Base-by-base conservation (phyloP, 2,888 invertebrate species). In the Agonopterix arenella region DNA sequence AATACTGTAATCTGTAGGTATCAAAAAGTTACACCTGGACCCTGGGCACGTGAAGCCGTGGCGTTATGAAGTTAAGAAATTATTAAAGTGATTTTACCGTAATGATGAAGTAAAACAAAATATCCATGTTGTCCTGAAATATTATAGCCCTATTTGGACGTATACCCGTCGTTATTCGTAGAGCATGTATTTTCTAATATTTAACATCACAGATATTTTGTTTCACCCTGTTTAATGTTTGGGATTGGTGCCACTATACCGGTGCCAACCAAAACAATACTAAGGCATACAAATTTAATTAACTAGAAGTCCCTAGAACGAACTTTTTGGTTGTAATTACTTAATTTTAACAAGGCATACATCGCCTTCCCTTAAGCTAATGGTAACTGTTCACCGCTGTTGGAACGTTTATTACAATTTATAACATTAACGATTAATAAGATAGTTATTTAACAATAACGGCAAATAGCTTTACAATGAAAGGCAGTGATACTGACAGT, bases 341-440 rank as follows among this genome's bases (percentile, higher is more conserved):
- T 85, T 85, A 88, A 72, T 73, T 76, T 75, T 73, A 78, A 71
- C 56, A 60, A 67, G 80, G 81, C 83, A 64, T 70, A 73, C 63
- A 57, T 70, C 66, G 80, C 80, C 81, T 63, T 52, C 70, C 54
- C 74, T 82, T 82, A 56, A 62, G 51, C 82, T 86, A 88, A 58
- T 86, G 88, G 88, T 89, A 89, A 89, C 89, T 80, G 81, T 84
- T 88, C 88, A 89, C 89, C 89, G 89, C 88, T 88, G 89, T 66
- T 83, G 82, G 80, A 84, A 86, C 88, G 81, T 82, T 79, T 78
- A 76, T 78, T 81, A 83, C 74, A 80, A 74, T 73, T 74, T 53
- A 64, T 78, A 80, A 78, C 69, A 79, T 80, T 84, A 84, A 78
- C 70, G 72, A 77, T 75, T 79, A 83, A 79, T 76, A 82, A 69